Conservation (phyloP, 2,797 vertebrate genomes). For the Loriculus beryllinus region DNA sequence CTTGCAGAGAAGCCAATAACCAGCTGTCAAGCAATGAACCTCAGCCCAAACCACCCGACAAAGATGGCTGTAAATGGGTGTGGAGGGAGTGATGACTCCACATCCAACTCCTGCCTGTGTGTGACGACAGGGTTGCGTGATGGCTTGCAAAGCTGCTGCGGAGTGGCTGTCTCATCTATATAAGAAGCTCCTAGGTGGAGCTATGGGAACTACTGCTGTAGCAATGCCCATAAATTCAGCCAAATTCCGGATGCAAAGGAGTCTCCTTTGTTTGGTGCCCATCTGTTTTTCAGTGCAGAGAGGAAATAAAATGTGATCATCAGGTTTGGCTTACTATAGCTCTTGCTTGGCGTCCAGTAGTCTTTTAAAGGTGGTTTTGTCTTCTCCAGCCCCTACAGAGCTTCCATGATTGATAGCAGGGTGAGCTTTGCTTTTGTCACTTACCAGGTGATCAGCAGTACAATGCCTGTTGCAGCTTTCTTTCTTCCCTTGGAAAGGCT, state of each 20-base stretch:
- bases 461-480: background rate
- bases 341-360: background rate
- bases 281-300: background rate
- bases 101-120: background rate
- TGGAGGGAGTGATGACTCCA: background rate
- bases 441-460: background rate
- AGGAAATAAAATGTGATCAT: background rate
- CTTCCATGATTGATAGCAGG: background rate
- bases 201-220: background rate
- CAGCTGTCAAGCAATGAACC: constrained; percentile 58
- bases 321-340: background rate
- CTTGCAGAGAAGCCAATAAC: constrained; percentile 59
- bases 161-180: background rate
- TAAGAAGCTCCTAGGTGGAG: background rate
- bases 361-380: background rate
- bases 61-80: background rate
- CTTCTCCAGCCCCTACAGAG: background rate
- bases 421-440: background rate
- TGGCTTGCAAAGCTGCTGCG: background rate
- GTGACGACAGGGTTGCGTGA: no score
- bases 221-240: background rate
- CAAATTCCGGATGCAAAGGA: background rate
- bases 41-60: background rate
- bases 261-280: background rate
- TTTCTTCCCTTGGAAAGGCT: background rate